A percentile compares a stretch with the other conserved stretches of the same genome.
phyloP scores from a whole-genome alignment of 2,888 invertebrate genomes.

The Dryococelus australis region DNA sequence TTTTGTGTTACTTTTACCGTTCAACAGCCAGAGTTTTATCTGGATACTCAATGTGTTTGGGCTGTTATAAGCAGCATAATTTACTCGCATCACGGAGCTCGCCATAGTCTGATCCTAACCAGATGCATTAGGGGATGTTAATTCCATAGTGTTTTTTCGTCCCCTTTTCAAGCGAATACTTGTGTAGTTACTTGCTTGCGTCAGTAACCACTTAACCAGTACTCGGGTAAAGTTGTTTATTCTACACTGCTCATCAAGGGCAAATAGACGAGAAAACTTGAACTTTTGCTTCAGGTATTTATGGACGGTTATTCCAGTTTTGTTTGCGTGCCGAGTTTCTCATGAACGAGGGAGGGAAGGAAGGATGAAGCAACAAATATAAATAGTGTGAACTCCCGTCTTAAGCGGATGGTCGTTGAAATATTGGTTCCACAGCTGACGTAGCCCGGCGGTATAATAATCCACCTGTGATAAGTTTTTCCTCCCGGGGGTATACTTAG shows the following conservation, averaged over 20 bases:
- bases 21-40: too few species aligned
- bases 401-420: not conserved
- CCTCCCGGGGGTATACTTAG: not conserved
- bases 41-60: too few species aligned
- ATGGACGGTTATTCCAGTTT: not conserved
- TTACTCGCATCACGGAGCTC: too few species aligned
- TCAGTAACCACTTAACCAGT: too few species aligned
- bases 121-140: too few species aligned
- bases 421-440: not conserved
- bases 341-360: not conserved
- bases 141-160: too few species aligned
- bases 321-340: not conserved
- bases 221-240: not conserved
- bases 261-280: not conserved
- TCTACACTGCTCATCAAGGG: not conserved
- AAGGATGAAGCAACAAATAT: not conserved
- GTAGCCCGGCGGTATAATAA: not conserved
- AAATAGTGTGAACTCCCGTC: not conserved
- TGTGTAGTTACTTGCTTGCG: too few species aligned
- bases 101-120: too few species aligned
- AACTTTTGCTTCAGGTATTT: not conserved
- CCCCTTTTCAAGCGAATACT: too few species aligned
- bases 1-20: too few species aligned
- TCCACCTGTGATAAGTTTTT: not conserved
- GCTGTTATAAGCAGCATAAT: too few species aligned